Base-by-base conservation (phyloP, 2,797 vertebrate genomes). In the Ammospiza maritima region DNA sequence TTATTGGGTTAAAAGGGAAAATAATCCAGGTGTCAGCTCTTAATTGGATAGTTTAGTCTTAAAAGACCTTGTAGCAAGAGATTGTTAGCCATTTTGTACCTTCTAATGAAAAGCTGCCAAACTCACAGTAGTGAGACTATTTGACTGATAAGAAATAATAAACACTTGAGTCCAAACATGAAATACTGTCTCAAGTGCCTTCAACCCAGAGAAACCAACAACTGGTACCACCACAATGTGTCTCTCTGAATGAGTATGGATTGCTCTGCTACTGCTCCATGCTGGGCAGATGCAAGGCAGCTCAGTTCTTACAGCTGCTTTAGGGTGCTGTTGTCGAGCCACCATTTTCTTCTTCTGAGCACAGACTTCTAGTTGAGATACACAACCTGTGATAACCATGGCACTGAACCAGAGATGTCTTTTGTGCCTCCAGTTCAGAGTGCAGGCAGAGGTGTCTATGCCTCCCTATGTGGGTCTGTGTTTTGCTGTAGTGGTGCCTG, bases 401-500 rank as follows among this genome's bases (percentile, higher is more conserved):
- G 51, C 26, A 47, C 0, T 47, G 67, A 78, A 53, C 40, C 32
- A 61, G 85, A 57, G 11, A 22, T 30, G 19, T 27, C 21, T 79
- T 89, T 42, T 51, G n/a, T 58, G 48, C 53, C 16, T 13, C 62
- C 29, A 34, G 47, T 25, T 92, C 48, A 53, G 44, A 66, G 22
- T 47, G 40, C 40, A 70, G 44, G 29, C 69, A 74, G 40, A 60
- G 18, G 53, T 44, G 25, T 58, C 65, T 69, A 1, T 57, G 42
- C 27, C 25, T 86, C 45, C 30, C 16, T 67, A 0, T 15, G 1
- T 10, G 23, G 34, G 11, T 53, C 40, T 60, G 0, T 62, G 8
- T 64, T 90, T 64, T 67, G 47, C 38, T 61, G 38, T 75, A 72
- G 61, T 25, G 27, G 17, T 72, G 20, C n/a, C 45, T 69, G 22